These are phyloP conservation scores for Melolontha melolontha DNA, from an alignment of 2,888 invertebrate genomes.

Conservation along the genomic window DNA sequence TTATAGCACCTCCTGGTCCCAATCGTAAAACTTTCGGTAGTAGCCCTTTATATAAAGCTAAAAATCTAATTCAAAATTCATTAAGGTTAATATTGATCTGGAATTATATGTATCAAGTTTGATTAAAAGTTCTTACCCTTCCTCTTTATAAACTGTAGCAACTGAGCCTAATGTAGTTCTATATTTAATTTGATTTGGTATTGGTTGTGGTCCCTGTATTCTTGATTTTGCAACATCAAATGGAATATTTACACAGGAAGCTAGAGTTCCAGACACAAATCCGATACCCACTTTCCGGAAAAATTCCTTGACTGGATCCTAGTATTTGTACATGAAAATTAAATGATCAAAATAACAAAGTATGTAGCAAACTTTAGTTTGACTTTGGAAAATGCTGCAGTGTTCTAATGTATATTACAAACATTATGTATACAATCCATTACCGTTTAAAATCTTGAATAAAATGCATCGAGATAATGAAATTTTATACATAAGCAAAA, in stretches of 20 bases:
- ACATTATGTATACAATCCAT: too few species aligned
- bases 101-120: not conserved
- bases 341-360: constrained; percentile 29
- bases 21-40: constrained; percentile 90
- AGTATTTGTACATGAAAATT: constrained; percentile 51
- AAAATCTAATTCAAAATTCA: constrained; percentile 72
- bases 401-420: too few species aligned
- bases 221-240: constrained; percentile 97
- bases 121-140: constrained; percentile 76
- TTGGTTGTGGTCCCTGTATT: constrained; percentile 92
- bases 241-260: constrained; percentile 91
- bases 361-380: not conserved
- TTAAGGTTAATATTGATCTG: too few species aligned
- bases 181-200: constrained; percentile 80
- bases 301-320: constrained; percentile 79
- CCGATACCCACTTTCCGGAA: constrained; percentile 84
- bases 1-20: constrained; percentile 95
- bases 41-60: constrained; percentile 91
- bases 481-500: too few species aligned
- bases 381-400: too few species aligned
- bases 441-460: too few species aligned
- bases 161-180: constrained; percentile 81
- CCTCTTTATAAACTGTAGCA: constrained; percentile 81
- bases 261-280: constrained; percentile 87
- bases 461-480: too few species aligned